Conservation (phyloP, 92 coral and sea anemone genomes). For the Epizoanthus ramosus region DNA sequence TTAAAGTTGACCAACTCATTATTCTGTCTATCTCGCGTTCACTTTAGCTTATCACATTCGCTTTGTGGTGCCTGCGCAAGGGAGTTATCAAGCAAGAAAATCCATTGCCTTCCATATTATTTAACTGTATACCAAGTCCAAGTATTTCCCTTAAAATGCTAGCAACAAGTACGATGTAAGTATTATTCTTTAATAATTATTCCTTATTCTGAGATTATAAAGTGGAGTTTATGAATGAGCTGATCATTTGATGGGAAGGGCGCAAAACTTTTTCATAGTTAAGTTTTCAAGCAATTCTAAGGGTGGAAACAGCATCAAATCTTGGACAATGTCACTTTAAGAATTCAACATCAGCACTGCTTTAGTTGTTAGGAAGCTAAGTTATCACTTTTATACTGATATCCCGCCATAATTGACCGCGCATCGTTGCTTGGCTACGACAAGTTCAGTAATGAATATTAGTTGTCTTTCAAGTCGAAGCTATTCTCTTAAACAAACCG, state of each 20-base stretch:
- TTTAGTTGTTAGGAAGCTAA: not conserved
- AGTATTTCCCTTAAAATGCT: conserved; percentile 1
- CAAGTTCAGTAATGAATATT: not conserved
- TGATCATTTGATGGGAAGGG: conserved; percentile 34
- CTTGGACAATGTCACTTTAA: not conserved
- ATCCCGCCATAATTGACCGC: conserved; percentile 27
- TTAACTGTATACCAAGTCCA: not conserved
- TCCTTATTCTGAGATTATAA: not conserved
- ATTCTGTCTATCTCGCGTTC: not conserved
- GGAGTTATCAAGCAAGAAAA: not conserved
- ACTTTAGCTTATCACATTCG: not conserved
- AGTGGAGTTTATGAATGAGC: not conserved
- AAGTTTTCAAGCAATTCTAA: not conserved
- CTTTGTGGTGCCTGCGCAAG: too few relatives aligned
- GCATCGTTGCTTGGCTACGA: conserved; percentile 31
- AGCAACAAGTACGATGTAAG: conserved; percentile 41
- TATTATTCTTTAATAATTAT: not conserved
- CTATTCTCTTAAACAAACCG: conserved; percentile 25
- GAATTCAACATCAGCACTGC: not conserved
- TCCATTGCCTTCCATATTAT: not conserved
- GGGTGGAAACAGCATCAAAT: not conserved
- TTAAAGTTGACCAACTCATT: not conserved
- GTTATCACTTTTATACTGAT: not conserved
- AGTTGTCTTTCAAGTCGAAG: conserved; percentile 20
- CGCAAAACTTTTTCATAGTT: not conserved